These are phyloP conservation scores for Microcebus griseorufus DNA, from an alignment of 2,113 vertebrate species.

Conservation along the genomic window DNA sequence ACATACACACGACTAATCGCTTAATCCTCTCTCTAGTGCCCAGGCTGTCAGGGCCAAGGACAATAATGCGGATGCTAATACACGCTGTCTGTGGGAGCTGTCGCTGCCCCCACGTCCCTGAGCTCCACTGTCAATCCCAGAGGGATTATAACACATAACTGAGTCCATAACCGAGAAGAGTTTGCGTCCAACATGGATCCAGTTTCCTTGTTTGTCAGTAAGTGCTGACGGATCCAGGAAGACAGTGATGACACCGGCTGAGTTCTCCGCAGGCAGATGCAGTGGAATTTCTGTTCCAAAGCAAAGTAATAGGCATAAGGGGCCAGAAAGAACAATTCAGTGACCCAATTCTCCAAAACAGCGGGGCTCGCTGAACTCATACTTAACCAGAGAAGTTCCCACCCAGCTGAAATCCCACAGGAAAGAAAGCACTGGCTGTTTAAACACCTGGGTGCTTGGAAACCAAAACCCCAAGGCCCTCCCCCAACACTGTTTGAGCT, in stretches of 20 bases:
- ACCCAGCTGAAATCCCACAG: not conserved
- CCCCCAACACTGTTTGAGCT: accelerated
- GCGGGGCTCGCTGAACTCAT: slow-evolving; percentile 1
- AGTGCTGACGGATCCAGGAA: slow-evolving; percentile 25
- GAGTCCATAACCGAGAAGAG: not conserved
- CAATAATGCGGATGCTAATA: slow-evolving; percentile 61
- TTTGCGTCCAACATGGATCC: slow-evolving; percentile 39
- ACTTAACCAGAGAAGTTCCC: not conserved
- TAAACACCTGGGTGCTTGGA: not conserved
- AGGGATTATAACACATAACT: slow-evolving; percentile 65
- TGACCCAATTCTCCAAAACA: not conserved
- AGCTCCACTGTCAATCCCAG: slow-evolving; percentile 57
- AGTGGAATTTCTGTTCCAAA: slow-evolving; percentile 39
- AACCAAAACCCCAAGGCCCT: not conserved
- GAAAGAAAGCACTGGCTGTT: not conserved
- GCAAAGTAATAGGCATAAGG: not conserved
- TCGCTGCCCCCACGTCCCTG: not conserved
- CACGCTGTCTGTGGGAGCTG: slow-evolving; percentile 68
- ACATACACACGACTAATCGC: slow-evolving; percentile 68
- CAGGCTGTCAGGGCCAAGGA: slow-evolving; percentile 63
- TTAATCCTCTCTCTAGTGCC: slow-evolving; percentile 70
- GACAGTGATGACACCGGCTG: not conserved
- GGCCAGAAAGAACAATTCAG: slow-evolving; percentile 11
- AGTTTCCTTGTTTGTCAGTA: slow-evolving; percentile 65
- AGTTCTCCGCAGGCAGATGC: not conserved